Conservation (phyloP, 2,797 vertebrate genomes). For the Oceanodroma leucorhoa region DNA sequence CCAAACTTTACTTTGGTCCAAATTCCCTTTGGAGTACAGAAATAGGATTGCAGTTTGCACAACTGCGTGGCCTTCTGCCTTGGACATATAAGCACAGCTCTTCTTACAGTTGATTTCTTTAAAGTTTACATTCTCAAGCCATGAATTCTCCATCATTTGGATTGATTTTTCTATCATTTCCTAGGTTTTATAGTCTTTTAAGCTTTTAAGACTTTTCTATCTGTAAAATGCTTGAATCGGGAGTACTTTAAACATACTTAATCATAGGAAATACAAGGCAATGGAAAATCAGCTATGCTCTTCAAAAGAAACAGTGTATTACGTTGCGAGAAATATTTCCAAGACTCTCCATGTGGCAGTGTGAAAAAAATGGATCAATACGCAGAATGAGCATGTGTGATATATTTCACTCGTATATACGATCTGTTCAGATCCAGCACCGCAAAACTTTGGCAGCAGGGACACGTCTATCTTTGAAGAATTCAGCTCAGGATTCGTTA, state of each 20-base stretch:
- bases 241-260: neutral
- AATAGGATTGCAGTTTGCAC: neutral
- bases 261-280: neutral
- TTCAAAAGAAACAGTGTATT: neutral
- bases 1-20: neutral
- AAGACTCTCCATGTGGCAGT: neutral
- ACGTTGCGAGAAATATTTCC: neutral
- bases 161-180: neutral
- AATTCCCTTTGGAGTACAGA: neutral
- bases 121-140: neutral
- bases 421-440: neutral
- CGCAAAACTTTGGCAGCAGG: neutral
- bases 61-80: neutral
- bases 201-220: neutral
- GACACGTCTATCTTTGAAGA: accelerated
- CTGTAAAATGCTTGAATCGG: neutral
- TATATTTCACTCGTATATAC: accelerated
- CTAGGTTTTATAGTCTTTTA: neutral
- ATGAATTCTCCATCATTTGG: neutral
- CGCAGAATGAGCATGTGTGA: neutral
- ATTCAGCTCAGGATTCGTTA: neutral
- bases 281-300: neutral
- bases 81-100: neutral
- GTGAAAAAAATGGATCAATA: neutral
- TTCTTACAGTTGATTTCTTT: neutral